A percentile compares a stretch with the other conserved stretches of the same genome.
Evolutionary conservation across 1,140 invertebrate species (phyloP).

Genomic region (Euschistus heros): DNA sequence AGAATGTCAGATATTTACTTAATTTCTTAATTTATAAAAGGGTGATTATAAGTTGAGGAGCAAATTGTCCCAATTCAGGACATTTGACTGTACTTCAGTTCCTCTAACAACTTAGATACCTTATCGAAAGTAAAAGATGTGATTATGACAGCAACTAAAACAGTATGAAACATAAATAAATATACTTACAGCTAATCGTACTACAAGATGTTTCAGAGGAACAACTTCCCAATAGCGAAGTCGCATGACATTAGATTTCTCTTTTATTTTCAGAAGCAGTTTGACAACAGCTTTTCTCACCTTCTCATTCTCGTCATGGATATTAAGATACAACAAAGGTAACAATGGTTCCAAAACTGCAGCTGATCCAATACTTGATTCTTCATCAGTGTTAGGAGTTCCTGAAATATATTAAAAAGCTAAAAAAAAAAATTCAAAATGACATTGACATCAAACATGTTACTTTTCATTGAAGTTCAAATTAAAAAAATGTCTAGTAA

Average conservation of each 20-base stretch:
- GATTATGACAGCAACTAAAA: no score
- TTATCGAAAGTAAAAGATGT: no score
- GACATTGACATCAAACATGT: no score
- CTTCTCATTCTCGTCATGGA: conserved; percentile 30
- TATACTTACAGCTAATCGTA: conserved; percentile 28
- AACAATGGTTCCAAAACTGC: conserved; percentile 22
- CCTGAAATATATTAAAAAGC: not conserved
- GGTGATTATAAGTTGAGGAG: no score
- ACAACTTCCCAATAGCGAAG: conserved; percentile 27
- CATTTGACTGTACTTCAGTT: no score
- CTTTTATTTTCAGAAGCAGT: conserved; percentile 27
- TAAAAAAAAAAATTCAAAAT: no score
- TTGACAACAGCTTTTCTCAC: conserved; percentile 28
- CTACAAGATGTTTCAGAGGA: conserved; percentile 24
- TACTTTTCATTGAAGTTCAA: no score
- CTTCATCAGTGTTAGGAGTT: not conserved
- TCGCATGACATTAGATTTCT: not conserved
- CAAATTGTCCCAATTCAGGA: no score
- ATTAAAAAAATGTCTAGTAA: no score
- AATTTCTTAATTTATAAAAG: no score
- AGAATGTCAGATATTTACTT: no score
- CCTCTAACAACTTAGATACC: no score
- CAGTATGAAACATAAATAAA: not conserved
- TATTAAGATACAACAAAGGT: conserved; percentile 20
- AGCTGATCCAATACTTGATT: conserved; percentile 15